Conservation (phyloP, 1,140 invertebrate species). For the Aleiodes sp. region DNA sequence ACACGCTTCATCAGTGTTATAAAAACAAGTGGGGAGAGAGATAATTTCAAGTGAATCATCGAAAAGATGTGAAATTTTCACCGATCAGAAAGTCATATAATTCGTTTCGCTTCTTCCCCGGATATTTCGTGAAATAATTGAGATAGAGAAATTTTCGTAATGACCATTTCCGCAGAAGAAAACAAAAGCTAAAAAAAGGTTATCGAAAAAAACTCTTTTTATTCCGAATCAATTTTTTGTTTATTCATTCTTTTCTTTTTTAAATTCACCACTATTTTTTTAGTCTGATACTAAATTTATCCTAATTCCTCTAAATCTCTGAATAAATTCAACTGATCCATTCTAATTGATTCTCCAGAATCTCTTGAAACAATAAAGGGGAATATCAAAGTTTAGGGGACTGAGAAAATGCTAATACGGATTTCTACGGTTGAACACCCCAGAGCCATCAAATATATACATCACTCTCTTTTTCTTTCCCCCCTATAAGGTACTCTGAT, state of each 20-base stretch:
- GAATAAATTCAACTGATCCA: neutral
- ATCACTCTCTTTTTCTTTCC: too few species aligned
- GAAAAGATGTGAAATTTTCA: neutral
- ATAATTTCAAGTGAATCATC: neutral
- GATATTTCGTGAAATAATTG: too few species aligned
- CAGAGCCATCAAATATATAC: conserved; percentile 35
- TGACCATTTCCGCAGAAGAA: too few species aligned
- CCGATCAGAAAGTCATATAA: neutral
- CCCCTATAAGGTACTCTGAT: conserved; percentile 30
- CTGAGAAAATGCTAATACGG: conserved; percentile 48
- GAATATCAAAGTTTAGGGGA: conserved; percentile 44
- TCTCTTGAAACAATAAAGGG: conserved; percentile 47
- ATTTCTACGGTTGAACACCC: conserved; percentile 52
- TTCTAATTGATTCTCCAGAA: conserved; percentile 19
- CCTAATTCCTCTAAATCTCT: neutral
- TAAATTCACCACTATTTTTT: too few species aligned
- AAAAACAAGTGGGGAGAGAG: neutral
- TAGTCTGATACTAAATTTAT: neutral
- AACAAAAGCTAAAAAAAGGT: too few species aligned
- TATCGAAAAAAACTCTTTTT: too few species aligned
- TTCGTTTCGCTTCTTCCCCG: too few species aligned
- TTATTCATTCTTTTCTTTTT: too few species aligned
- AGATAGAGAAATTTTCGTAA: too few species aligned
- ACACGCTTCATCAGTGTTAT: neutral
- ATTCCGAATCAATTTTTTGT: too few species aligned